Evolutionary conservation across 2,888 invertebrate genomes (phyloP), one percentile per base, ranked within the genome.

Genomic region (Aricia artaxerxes): DNA sequence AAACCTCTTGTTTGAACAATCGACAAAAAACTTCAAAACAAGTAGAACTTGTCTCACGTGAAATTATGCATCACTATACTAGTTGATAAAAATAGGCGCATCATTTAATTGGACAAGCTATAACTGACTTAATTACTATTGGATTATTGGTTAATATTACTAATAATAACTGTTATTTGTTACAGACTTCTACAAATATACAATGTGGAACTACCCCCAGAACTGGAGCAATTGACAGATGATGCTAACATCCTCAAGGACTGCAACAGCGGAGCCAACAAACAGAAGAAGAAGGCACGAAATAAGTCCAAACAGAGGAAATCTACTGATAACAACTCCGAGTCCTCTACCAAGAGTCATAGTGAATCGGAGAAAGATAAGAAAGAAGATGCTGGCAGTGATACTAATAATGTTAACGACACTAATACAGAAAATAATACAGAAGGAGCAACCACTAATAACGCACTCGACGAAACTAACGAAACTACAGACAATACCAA

Each of bases 131-230:
- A 49, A 49, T 49, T 49, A 49, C 2, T 49, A 9, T 49, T 49
- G 49, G 49, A 49, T 49, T 49, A 49, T 9, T 49, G 2, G 9
- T 40, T 40, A 40, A 40, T 9, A 49, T 49, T 49, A 49, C 49
- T 49, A 49, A 49, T 2, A 49, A 2, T 11, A 3, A 49, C 60
- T 38, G 49, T 79, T 53, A 73, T 69, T 49, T 44, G 7, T 77
- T 75, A 0, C 90, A 97, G 97, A 87, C 94, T 97, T 83, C 93
- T 97, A n/a, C 96, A 96, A 90, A 96, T 96, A 84, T 96, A 97
- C 90, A 96, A 97, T 85, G 95, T 97, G 79, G 96, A 96, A 84
- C 92, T 95, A 11, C 95, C 96, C 82, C 96, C 96, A 0, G 95
- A 95, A 80, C 93, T 94, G 0, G 95, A 95, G 13, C 86, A 87